These are phyloP conservation scores for Brachionus asplanchnoidis DNA, from an alignment of 1,140 invertebrate species.

Conservation along the genomic window DNA sequence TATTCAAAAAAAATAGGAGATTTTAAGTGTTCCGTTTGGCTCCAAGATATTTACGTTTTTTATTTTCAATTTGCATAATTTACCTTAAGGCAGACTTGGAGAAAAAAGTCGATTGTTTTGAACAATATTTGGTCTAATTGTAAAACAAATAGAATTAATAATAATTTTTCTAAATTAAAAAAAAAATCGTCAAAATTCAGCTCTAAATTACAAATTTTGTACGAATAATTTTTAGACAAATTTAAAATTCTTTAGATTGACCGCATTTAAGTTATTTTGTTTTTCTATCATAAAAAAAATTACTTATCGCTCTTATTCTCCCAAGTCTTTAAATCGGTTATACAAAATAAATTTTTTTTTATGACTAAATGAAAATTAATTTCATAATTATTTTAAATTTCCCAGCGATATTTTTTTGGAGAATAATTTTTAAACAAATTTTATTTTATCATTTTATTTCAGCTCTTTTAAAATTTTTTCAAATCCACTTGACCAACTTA, in stretches of 20 bases:
- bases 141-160: neutral
- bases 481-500: neutral
- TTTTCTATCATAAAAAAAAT: neutral
- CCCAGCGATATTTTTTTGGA: no score
- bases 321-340: neutral
- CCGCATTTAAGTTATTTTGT: neutral
- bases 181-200: neutral
- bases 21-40: neutral
- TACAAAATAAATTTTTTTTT: neutral
- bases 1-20: neutral
- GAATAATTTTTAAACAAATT: no score
- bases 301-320: neutral
- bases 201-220: neutral
- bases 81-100: neutral
- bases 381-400: neutral
- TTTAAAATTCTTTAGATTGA: neutral
- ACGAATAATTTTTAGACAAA: neutral
- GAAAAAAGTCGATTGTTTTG: neutral
- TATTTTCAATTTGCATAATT: neutral
- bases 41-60: neutral
- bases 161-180: neutral
- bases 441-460: no score
- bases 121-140: neutral
- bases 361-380: neutral
- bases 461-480: neutral